Percentiles rank a stretch among this genome's conserved stretches.
These are phyloP conservation scores for Epizoanthus fatuus DNA, from an alignment of 92 coral and sea anemone genomes.

Conservation along the genomic window DNA sequence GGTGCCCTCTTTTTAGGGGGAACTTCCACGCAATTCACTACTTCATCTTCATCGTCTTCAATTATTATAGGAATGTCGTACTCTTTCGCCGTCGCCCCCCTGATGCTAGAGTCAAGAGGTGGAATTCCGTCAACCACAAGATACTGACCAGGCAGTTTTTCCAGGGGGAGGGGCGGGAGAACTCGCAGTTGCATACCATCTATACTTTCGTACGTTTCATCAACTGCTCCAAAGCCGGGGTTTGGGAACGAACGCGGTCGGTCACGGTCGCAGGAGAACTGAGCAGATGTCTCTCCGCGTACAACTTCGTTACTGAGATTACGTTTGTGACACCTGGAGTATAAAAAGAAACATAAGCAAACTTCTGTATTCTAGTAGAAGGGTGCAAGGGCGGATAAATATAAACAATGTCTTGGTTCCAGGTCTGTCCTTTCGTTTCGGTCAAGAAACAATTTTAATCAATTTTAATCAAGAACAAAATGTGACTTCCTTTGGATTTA, in stretches of 20 bases:
- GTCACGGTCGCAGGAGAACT: background rate
- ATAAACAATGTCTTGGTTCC: too few relatives aligned
- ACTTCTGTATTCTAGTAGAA: too few relatives aligned
- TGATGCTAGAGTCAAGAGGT: background rate
- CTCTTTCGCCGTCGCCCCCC: conserved; percentile 10
- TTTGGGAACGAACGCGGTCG: conserved; percentile 19
- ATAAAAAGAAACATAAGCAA: background rate
- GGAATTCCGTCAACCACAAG: conserved; percentile 14
- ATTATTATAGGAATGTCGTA: conserved; percentile 14
- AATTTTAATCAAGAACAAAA: too few relatives aligned
- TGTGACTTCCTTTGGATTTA: too few relatives aligned
- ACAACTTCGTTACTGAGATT: background rate
- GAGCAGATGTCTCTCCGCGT: background rate
- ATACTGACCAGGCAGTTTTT: conserved; percentile 29
- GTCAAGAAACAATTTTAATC: too few relatives aligned
- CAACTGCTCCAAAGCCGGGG: conserved; percentile 8
- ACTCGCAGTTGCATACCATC: background rate
- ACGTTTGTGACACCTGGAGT: background rate
- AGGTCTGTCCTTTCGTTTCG: too few relatives aligned
- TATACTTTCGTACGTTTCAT: conserved; percentile 3
- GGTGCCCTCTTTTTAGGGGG: background rate
- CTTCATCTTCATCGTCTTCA: background rate
- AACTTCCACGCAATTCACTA: background rate
- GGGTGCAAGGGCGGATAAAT: too few relatives aligned
- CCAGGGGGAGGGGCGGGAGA: conserved; percentile 19